Evolutionary conservation across 2,797 vertebrate genomes (phyloP), one percentile per base, ranked within the genome.

Genomic region (Sternotherus odoratus): DNA sequence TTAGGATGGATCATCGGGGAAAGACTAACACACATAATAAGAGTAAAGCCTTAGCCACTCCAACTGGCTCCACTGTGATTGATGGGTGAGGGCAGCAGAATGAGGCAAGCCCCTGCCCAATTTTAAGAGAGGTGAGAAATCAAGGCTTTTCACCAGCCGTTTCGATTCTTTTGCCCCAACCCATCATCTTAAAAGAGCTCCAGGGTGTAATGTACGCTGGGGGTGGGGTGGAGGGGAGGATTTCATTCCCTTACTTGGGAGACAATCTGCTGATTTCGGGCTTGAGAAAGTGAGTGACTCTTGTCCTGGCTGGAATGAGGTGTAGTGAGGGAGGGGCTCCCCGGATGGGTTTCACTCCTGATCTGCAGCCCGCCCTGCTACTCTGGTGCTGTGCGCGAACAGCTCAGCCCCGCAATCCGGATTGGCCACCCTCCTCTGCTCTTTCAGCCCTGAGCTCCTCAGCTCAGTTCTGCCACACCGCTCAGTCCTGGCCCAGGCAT

Each of bases 161-260:
- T 60, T 60, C 5, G 28, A 60, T 30, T 60, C 56, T 28, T 56
- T 56, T 28, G 56, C 13, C 56, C 30, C 8, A 60, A 60, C 7
- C 56, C 5, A 26, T 28, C 13, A 30, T 12, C 30, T 30, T 15
- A 60, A 30, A 60, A 26, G 54, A 56, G 54, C 26, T 12, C 54
- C 54, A 56, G 10, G 54, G 54, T 6, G 56, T 4, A 50, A 1
- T 21, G 53, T 4, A 0, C 16, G n/a, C 9, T 3, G 5, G 43
- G 39, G 51, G n/a, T n/a, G n/a, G n/a, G n/a, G n/a, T n/a, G n/a
- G n/a, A n/a, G 53, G 21, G 17, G 13, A 83, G 63, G n/a, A 36
- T 69, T 69, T 69, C n/a, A 36, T 69, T 36, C 16, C 63, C 15
- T 36, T 36, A 21, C 63, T 69, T 21, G 17, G 36, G 9, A 69